Percentiles rank a stretch among this genome's conserved stretches.
These are phyloP conservation scores for Macrophya annulata DNA, from an alignment of 2,888 invertebrate genomes.

Conservation along the genomic window DNA sequence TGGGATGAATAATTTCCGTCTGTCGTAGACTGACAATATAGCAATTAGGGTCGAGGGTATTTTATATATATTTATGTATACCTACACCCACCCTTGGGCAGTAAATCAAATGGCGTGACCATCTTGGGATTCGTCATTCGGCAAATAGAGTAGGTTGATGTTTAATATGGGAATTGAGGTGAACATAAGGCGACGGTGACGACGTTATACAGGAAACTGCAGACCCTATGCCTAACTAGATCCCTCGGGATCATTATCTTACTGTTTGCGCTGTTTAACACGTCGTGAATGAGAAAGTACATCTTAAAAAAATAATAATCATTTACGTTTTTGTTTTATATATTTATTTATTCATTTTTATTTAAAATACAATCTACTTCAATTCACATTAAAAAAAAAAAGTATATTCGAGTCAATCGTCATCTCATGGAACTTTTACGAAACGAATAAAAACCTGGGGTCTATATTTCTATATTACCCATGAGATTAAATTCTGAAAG, in stretches of 20 bases:
- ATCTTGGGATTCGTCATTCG: conserved; percentile 15
- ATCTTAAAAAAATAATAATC: too few species aligned
- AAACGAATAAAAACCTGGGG: too few species aligned
- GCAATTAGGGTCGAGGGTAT: not conserved
- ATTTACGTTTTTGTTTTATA: too few species aligned
- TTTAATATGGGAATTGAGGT: conserved; percentile 29
- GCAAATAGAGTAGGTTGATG: conserved; percentile 18
- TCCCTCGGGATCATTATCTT: conserved; percentile 43
- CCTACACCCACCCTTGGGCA: conserved; percentile 22
- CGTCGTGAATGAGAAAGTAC: not conserved
- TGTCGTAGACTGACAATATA: not conserved
- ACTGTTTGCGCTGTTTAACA: conserved; percentile 29
- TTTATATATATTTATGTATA: not conserved
- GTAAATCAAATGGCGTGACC: conserved; percentile 51
- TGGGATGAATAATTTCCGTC: too few species aligned
- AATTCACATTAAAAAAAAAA: too few species aligned
- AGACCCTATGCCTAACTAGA: conserved; percentile 29
- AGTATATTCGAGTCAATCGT: too few species aligned
- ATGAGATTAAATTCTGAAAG: too few species aligned
- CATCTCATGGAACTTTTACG: too few species aligned
- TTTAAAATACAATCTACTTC: too few species aligned
- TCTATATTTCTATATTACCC: too few species aligned
- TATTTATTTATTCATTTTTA: too few species aligned
- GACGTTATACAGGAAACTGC: not conserved
- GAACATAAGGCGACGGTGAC: not conserved